Base-by-base conservation (phyloP, 2,888 invertebrate genomes). In the Agrotis puta region DNA sequence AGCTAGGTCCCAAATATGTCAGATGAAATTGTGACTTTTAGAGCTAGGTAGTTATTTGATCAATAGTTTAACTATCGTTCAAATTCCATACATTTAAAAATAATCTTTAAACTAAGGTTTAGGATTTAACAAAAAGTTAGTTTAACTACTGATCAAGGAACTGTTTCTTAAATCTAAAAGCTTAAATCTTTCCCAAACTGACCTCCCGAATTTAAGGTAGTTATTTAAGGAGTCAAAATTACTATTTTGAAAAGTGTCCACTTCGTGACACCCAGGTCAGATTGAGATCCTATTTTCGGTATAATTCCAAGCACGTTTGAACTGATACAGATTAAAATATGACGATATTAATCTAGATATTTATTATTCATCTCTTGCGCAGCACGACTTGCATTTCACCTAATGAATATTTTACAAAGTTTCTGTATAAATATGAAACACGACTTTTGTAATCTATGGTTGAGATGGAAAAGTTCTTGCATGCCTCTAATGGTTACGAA, bases 381-480 rank as follows among this genome's bases (percentile, higher is more conserved):
- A 83, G 90, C 94, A 94, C 94, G 94, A 94, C 93, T 92, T 89
- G 88, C 90, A 92, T 92, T 92, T 92, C 92, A 92, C 90, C 88
- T 90, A 91, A 90, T 90, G 92, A 92, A 94, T 94, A 93, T 93
- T 92, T 92, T 90, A 92, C 89, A 83, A 82, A 86, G 84, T 87
- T 88, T 87, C 84, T 84, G 74, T 77, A 76, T 86, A 87, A 86
- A 86, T 87, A 88, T 87, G 86, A 86, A 88, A 85, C 87, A 85
- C 85, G 84, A 83, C 77, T 85, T 84, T 84, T 72, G 74, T 78
- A 74, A 83, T 83, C 82, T 83, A 22, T 20, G 3, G 14, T 57
- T 27, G 43, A 74, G 69, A 66, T 74, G 45, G 69, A 50, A 67
- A 70, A 57, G 48, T 53, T 16, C 45, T 62, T 67, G 57, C 43